These are phyloP conservation scores for Engraulis encrasicolus DNA, from an alignment of 2,113 vertebrate species.

Conservation along the genomic window DNA sequence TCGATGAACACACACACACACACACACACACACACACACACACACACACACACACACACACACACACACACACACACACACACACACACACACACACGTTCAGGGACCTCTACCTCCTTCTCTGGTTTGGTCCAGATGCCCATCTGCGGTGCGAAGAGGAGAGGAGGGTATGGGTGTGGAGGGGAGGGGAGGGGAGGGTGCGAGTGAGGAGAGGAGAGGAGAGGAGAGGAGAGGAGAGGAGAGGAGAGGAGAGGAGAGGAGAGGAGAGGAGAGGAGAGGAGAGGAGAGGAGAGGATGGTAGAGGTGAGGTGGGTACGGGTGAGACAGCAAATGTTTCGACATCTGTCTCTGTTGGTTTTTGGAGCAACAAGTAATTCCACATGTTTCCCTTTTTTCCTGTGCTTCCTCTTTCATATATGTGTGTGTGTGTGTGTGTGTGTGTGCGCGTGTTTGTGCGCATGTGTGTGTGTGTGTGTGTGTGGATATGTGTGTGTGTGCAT, in stretches of 20 bases:
- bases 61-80: neutral
- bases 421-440: neutral
- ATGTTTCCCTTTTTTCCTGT: constrained; percentile 58
- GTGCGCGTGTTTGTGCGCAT: neutral
- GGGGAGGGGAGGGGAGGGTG: constrained; percentile 62
- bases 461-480: neutral
- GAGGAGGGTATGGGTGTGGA: constrained; percentile 19
- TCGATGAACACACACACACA: neutral
- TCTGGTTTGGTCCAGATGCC: constrained; percentile 63
- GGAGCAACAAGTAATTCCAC: constrained; percentile 75
- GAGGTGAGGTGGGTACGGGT: constrained; percentile 54
- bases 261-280: constrained; percentile 25
- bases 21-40: no score
- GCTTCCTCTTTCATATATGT: constrained; percentile 48
- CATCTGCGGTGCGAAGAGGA: neutral
- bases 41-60: neutral
- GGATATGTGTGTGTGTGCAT: neutral
- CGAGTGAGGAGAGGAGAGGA: neutral
- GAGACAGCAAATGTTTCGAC: constrained; percentile 72
- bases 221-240: constrained; percentile 52
- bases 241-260: constrained; percentile 43
- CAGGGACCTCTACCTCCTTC: neutral
- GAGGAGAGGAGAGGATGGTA: constrained; percentile 1
- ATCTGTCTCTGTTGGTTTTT: constrained; percentile 67
- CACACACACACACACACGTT: constrained; percentile 15